phyloP scores from a whole-genome alignment of 2,888 invertebrate species.

The Lampropteryx suffumata region DNA sequence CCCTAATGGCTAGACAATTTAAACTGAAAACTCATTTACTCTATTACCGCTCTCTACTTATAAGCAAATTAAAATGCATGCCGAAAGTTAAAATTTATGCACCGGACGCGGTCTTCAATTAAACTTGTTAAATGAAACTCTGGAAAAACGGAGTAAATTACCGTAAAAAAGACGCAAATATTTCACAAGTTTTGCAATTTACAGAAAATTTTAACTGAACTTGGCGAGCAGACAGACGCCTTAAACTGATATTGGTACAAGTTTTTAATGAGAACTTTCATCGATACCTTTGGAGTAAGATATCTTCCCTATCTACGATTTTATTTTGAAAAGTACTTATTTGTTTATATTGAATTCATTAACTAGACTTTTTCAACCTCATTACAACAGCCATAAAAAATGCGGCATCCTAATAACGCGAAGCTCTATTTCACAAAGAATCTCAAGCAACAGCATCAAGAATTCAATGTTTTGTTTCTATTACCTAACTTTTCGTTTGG shows the following conservation, averaged over 20 bases:
- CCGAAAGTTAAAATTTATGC: conserved; percentile 78
- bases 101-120: conserved; percentile 78
- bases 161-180: conserved; percentile 68
- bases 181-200: conserved; percentile 75
- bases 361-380: too few species aligned
- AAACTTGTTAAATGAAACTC: conserved; percentile 77
- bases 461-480: conserved; percentile 64
- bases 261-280: too few species aligned
- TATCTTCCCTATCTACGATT: too few species aligned
- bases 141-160: conserved; percentile 72
- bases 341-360: too few species aligned
- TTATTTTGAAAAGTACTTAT: too few species aligned
- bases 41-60: conserved; percentile 56
- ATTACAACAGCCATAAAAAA: background rate
- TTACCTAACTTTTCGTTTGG: conserved; percentile 61
- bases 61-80: conserved; percentile 77
- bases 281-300: too few species aligned
- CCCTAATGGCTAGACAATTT: conserved; percentile 46
- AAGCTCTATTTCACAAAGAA: conserved; percentile 32
- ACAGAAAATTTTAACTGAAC: conserved; percentile 70
- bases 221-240: conserved; percentile 64
- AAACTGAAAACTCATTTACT: conserved; percentile 65
- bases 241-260: conserved; percentile 45
- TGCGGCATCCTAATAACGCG: conserved; percentile 18
- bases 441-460: conserved; percentile 44